A percentile compares a stretch with the other conserved stretches of the same genome.
Evolutionary conservation across 2,888 invertebrate species (phyloP).

Genomic region (Sthenelais limicola): DNA sequence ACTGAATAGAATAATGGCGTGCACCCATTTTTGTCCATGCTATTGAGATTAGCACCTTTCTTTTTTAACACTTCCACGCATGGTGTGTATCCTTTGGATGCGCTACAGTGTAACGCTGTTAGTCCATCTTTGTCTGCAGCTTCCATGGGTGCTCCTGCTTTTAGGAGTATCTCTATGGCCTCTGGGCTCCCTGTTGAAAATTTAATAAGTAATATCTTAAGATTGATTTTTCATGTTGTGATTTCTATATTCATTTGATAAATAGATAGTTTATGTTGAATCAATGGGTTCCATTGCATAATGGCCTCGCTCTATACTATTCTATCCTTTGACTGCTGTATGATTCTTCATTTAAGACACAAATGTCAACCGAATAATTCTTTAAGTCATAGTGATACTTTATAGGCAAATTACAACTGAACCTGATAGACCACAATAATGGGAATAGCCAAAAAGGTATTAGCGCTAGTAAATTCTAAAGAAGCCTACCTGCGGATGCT

Average conservation of each 20-base stretch:
- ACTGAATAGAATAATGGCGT: constrained; percentile 97
- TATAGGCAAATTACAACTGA: not conserved
- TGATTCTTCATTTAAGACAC: too few species aligned
- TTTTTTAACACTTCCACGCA: constrained; percentile 91
- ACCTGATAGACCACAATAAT: too few species aligned
- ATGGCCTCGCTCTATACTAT: too few species aligned
- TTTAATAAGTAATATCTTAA: too few species aligned
- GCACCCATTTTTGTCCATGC: constrained; percentile 93
- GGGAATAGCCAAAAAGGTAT: too few species aligned
- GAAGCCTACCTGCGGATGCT: constrained; percentile 89
- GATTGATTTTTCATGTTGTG: too few species aligned
- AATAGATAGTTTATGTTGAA: too few species aligned
- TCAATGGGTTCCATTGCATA: too few species aligned
- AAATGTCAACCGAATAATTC: too few species aligned
- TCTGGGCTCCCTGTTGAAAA: constrained; percentile 84
- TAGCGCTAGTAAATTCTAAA: too few species aligned
- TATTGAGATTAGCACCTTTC: constrained; percentile 86
- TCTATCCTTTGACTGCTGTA: too few species aligned
- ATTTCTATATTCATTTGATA: too few species aligned
- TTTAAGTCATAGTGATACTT: not conserved
- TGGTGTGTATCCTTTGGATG: constrained; percentile 94
- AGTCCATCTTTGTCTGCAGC: constrained; percentile 92
- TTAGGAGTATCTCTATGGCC: constrained; percentile 89
- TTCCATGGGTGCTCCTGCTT: constrained; percentile 87
- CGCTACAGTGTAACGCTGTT: constrained; percentile 96